phyloP scores from a whole-genome alignment of 2,113 vertebrate genomes.

The Nothocercus julius region DNA sequence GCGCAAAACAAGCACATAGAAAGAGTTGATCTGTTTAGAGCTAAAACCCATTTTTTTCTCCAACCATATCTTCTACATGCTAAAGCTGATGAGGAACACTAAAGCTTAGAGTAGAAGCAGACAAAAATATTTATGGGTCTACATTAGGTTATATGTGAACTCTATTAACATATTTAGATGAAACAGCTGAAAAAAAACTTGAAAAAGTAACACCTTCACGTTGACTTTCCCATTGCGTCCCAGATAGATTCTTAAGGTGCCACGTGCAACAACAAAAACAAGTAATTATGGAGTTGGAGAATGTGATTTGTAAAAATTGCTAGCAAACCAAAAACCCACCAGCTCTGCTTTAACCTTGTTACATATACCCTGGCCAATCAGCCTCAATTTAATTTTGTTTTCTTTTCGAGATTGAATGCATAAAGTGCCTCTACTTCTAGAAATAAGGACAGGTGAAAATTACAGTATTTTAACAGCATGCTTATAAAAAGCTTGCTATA shows the following conservation, averaged over 20 bases:
- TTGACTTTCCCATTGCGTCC: fast-evolving
- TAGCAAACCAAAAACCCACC: not conserved
- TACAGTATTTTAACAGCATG: not conserved
- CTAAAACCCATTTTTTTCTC: not conserved
- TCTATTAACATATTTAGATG: not conserved
- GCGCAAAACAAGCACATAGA: constrained; percentile 3
- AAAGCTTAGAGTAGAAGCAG: not conserved
- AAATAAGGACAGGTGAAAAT: not conserved
- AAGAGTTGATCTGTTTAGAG: not conserved
- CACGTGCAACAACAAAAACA: not conserved
- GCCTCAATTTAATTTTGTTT: not conserved
- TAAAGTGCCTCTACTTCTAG: not conserved
- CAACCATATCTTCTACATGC: not conserved
- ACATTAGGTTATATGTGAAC: not conserved
- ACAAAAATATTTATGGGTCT: not conserved
- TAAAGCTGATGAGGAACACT: not conserved
- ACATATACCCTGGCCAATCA: not conserved
- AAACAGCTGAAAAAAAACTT: not conserved
- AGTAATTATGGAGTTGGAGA: not conserved
- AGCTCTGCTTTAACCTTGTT: not conserved
- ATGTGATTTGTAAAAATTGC: not conserved
- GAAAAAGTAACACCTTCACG: not conserved
- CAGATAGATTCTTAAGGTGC: not conserved
- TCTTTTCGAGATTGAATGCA: not conserved
- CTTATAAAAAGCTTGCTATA: not conserved